Conservation (phyloP, 2,113 vertebrate genomes). For the Mus spicilegus region DNA sequence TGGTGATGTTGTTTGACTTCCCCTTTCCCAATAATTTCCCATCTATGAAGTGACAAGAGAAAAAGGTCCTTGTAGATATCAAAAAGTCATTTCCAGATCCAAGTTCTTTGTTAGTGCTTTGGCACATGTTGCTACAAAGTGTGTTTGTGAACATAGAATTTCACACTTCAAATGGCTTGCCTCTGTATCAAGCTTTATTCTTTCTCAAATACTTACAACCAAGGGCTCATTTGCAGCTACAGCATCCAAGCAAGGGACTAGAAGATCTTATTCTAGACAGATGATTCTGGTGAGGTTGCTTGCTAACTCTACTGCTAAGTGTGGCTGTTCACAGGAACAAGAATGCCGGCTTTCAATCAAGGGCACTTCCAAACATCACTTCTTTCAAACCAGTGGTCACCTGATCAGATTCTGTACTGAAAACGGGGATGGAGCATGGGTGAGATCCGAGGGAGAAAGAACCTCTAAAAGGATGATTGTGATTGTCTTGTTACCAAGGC, state of each 20-base stretch:
- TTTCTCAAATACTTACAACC: background rate
- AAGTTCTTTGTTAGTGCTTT: background rate
- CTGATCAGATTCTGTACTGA: background rate
- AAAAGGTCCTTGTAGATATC: background rate
- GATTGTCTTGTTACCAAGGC: background rate
- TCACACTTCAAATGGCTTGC: conserved; percentile 10
- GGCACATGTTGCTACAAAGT: background rate
- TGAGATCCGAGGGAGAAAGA: too few species aligned
- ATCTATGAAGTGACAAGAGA: background rate
- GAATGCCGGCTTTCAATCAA: background rate
- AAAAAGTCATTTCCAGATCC: background rate
- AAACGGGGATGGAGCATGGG: background rate
- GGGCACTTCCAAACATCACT: background rate
- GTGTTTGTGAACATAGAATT: background rate
- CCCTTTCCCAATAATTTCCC: background rate
- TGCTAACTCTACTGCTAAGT: background rate
- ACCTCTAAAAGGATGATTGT: conserved; percentile 4
- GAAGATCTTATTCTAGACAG: background rate
- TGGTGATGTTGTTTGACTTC: accelerated
- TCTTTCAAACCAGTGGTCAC: background rate
- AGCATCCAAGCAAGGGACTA: background rate
- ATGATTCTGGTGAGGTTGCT: background rate
- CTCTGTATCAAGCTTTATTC: background rate
- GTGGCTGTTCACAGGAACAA: background rate
- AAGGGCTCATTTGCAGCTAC: background rate